Evolutionary conservation across 2,113 vertebrate genomes (phyloP), one percentile per base, ranked within the genome.

Genomic region (Condylura cristata): DNA sequence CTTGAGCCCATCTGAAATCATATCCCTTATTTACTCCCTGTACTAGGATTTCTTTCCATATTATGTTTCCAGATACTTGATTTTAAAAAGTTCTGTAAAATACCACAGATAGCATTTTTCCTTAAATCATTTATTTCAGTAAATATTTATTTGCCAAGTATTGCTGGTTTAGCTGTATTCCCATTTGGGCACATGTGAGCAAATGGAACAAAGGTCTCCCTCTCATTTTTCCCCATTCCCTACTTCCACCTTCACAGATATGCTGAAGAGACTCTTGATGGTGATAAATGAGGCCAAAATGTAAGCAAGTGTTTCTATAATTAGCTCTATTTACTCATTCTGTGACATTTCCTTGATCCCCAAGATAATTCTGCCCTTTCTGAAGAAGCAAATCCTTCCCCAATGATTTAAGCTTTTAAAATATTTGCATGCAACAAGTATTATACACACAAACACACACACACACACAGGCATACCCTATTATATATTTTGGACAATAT

Each of bases 341-440:
- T 82, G 60, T 96, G 86, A 90, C 74, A 92, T 94, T 90, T 90
- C 17, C 12, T 90, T 86, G 39, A 94, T 75, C 75, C 68, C 51
- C 61, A 82, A 71, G 37, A 82, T 22, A 76, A 12, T 86, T 81
- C 20, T 92, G 79, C 60, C 74, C 85, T 96, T 92, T 96, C 51
- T 66, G 48, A 71, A 86, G 51, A 39, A 85, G 61, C 51, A 70
- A 86, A 51, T 4, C 32, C 18, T 71, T 58, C 34, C 71, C 16
- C 48, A 80, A 89, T 58, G 65, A 92, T 80, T 41, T 89, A 71
- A 30, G 65, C 37, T 89, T 89, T 60, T 17, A 65, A 65, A 60
- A 84, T 56, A 81, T 46, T 86, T 82, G 18, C 24, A 46, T 72
- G 8, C 7, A 46, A 71, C 75, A 48, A 71, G 13, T 22, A 53